Percentiles rank a stretch among this genome's conserved stretches.
Conservation (phyloP, 1,140 invertebrate genomes). For the Phortica variegata region DNA sequence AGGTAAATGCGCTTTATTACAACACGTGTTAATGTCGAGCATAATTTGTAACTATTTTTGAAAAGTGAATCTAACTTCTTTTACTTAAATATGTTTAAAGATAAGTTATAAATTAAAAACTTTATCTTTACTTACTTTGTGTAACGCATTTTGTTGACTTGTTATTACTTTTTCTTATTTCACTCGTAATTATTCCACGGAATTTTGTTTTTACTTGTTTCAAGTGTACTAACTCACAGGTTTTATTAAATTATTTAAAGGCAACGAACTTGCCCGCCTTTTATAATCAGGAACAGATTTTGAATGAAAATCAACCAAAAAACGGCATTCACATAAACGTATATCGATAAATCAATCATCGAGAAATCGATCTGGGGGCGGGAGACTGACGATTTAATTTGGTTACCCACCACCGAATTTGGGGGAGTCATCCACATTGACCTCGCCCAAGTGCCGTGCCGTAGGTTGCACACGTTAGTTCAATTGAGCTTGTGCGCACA, state of each 20-base stretch:
- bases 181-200: not conserved
- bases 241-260: not conserved
- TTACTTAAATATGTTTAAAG: not conserved
- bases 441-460: no score
- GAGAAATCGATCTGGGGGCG: no score
- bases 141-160: slow-evolving; percentile 31
- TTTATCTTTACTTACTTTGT: slow-evolving; percentile 27
- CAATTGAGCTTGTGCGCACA: no score
- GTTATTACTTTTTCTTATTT: not conserved
- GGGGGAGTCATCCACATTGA: no score
- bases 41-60: not conserved
- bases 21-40: not conserved
- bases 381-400: no score
- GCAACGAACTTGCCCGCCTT: slow-evolving; percentile 6
- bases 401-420: no score
- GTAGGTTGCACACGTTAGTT: no score
- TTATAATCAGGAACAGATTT: no score
- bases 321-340: no score
- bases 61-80: not conserved
- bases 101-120: not conserved
- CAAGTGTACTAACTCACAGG: not conserved
- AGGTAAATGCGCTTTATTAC: no score
- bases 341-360: no score
- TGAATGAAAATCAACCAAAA: no score
- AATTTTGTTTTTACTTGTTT: not conserved